phyloP scores from a whole-genome alignment of 1,140 invertebrate genomes.

The Ylistrum balloti region DNA sequence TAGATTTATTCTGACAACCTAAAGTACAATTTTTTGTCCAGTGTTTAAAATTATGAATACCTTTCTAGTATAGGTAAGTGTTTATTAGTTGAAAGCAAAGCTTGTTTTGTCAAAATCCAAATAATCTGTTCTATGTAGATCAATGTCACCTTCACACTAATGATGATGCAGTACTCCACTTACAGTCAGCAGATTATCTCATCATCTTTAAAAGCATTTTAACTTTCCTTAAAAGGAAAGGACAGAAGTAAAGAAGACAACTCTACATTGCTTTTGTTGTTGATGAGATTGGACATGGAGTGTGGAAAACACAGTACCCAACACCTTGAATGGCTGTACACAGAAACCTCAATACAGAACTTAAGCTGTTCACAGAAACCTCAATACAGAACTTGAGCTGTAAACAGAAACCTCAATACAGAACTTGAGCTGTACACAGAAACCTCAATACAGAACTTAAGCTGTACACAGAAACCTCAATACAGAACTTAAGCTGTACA shows the following conservation, averaged over 20 bases:
- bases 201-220: not conserved
- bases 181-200: not conserved
- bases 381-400: no score
- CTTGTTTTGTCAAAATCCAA: not conserved
- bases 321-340: not conserved
- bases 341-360: no score
- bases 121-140: not conserved
- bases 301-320: not conserved
- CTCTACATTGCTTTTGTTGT: not conserved
- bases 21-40: no score
- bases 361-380: no score
- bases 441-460: no score
- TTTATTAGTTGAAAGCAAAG: not conserved
- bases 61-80: not conserved
- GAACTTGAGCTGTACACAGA: not conserved
- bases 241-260: not conserved
- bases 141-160: not conserved
- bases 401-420: no score
- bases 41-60: no score
- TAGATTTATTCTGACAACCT: no score
- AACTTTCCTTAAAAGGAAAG: not conserved
- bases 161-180: not conserved
- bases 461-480: not conserved
- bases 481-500: no score
- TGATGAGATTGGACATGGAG: not conserved